Base-by-base conservation (phyloP, 1,140 invertebrate species). In the Heterodera schachtii region DNA sequence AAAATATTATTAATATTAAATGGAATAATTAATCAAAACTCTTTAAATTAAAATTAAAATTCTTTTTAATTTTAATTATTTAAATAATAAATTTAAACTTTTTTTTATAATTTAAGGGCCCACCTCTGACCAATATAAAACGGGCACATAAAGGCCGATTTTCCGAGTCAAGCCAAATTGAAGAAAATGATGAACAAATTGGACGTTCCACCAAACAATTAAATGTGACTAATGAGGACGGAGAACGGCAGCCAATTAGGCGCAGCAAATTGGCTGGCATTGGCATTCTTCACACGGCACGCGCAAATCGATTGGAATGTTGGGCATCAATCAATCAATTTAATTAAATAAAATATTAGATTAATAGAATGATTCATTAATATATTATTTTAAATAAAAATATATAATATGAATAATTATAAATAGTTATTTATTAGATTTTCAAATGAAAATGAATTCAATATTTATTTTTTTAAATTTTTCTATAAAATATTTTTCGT, bases 261-360 rank as follows among this genome's bases (percentile, higher is more conserved):
- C 31, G 74, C 9, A 75, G 13, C 66, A 77, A 77, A 49, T 49
- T 46, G 66, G 31, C 57, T 9, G 60, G 49, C 60, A 57, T 43
- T 75, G 49, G 74, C 41, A 57, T 75, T 52, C 49, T 52, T 52
- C 49, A 52, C 57, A 19, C 16, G 41, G 49, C 16, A 52, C 52
- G 52, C 52, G 21, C 21, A 47, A 66, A 64, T 64, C 44, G 52
- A 75, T 41, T 41, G 31, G 74, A 66, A 66, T 75, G 49, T 57
- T 19, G 16, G 74, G 9, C n/a, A 57, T 8, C 49, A 0, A 64
- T 19, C 57, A 64, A 11, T 0, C 16, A 1, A 52, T 52, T 52
- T 52, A 52, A 52, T 52, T 75, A 49, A 49, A 31, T 70, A 43
- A 43, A 70, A 2, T 11, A 70, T 16, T 21, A 8, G 19, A 70